Percentiles rank a stretch among this genome's conserved stretches.
phyloP scores from a whole-genome alignment of 2,888 invertebrate genomes.

The Cartodere bifasciata region DNA sequence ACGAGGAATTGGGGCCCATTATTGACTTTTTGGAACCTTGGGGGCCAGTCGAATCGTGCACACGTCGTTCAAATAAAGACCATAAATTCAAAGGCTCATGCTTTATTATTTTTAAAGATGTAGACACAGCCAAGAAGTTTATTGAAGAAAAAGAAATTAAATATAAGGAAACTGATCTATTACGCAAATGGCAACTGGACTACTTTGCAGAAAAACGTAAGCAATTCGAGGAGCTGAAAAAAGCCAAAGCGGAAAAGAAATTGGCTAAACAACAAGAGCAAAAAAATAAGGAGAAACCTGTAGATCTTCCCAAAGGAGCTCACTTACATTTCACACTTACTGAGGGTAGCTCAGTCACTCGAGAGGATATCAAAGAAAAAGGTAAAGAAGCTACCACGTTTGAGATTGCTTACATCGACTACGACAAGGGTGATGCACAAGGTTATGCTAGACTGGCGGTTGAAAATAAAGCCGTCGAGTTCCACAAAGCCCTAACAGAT shows the following conservation, averaged over 20 bases:
- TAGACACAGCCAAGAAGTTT: constrained; percentile 71
- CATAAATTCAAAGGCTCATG: constrained; percentile 82
- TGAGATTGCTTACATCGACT: constrained; percentile 64
- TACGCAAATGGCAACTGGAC: constrained; percentile 57
- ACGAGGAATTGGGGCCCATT: constrained; percentile 50
- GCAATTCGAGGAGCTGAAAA: constrained; percentile 44
- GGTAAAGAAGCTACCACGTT: constrained; percentile 45
- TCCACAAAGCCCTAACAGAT: constrained; percentile 50
- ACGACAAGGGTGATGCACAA: constrained; percentile 56
- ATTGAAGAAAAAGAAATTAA: constrained; percentile 47
- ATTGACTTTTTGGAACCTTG: constrained; percentile 58
- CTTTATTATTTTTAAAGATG: constrained; percentile 72
- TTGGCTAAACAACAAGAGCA: constrained; percentile 32
- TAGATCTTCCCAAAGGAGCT: constrained; percentile 58
- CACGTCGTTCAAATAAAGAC: constrained; percentile 47
- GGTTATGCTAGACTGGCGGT: constrained; percentile 61
- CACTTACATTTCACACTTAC: constrained; percentile 55
- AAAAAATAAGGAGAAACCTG: constrained; percentile 27
- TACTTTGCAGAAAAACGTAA: constrained; percentile 55
- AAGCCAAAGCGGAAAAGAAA: constrained; percentile 42
- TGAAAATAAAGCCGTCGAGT: constrained; percentile 53
- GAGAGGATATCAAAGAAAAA: constrained; percentile 64
- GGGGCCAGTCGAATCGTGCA: constrained; percentile 51
- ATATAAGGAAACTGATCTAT: constrained; percentile 55
- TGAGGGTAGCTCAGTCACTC: constrained; percentile 40